Conservation (phyloP, 1,140 invertebrate species). For the Ostrea edulis region DNA sequence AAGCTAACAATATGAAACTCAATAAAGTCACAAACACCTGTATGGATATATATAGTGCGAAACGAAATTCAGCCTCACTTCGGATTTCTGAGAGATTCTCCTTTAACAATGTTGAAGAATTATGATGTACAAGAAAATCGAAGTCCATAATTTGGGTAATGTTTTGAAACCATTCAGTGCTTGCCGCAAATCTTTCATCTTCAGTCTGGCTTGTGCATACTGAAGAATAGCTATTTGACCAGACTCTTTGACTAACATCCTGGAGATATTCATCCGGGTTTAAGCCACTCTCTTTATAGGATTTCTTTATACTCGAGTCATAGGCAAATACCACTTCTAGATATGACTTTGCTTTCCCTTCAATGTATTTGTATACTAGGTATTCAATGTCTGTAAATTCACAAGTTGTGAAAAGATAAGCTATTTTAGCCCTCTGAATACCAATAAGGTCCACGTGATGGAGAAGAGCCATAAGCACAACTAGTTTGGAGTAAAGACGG, state of each 20-base stretch:
- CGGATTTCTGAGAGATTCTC: background rate
- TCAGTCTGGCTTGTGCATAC: background rate
- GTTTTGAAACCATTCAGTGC: conserved; percentile 19
- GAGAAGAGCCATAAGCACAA: background rate
- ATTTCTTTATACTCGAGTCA: background rate
- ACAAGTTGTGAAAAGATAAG: conserved; percentile 1
- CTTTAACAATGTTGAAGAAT: background rate
- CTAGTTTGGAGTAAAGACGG: background rate
- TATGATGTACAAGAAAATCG: background rate
- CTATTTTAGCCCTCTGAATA: conserved; percentile 10
- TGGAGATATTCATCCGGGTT: background rate
- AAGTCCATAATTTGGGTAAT: conserved; percentile 17
- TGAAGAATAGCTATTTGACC: background rate
- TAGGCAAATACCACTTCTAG: background rate
- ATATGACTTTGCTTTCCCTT: conserved; percentile 10
- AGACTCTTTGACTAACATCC: background rate
- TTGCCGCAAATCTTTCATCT: background rate
- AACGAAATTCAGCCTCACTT: background rate
- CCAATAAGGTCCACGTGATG: background rate
- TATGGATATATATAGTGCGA: background rate
- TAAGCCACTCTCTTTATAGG: background rate
- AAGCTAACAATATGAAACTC: conserved; percentile 11
- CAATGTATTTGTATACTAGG: background rate
- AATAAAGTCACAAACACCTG: conserved; percentile 6
- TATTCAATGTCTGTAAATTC: background rate